Evolutionary conservation across 2,888 invertebrate genomes (phyloP), one percentile per base, ranked within the genome.

Genomic region (Crepidodera aurea): DNA sequence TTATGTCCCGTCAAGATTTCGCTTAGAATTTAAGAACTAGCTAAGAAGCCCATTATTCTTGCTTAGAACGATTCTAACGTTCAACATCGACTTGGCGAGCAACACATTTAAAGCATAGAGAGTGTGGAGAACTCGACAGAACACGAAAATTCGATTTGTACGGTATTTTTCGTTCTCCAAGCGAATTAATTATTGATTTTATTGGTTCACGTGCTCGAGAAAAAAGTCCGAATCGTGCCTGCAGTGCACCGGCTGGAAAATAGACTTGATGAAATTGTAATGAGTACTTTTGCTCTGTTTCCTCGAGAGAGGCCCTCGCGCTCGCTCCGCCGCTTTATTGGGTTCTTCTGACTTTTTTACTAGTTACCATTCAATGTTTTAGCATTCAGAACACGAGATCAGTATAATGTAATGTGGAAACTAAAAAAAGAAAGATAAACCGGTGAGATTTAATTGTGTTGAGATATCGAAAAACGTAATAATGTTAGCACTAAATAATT

Each of bases 141-240:
- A 62, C 62, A 62, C 44, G 51, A 51, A 29, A 62, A 62, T 53
- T 57, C 62, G 62, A 62, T 62, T 62, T 57, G 51, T 34, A 46
- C 27, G 15, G 6, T 40, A 46, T 53, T 39, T 57, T 53, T 53
- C 48, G 18, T 57, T 42, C 53, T 22, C 25, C 51, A n/a, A 62
- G 48, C 53, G 53, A 62, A 62, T 62, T 62, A 62, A 53, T 57
- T 62, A 62, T 62, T 62, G 62, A 62, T 62, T 62, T 57, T 57
- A 57, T 62, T 16, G 56, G 57, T 53, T 59, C 18, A 42, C 51
- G 51, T 59, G 51, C 15, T 42, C 22, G 27, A 2, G 29, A 54
- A 51, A 37, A 55, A 46, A 56, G 29, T 16, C 34, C 34, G 37
- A 16, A 13, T 37, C 56, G 57, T 27, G 39, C 37, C 7, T 4